phyloP scores from a whole-genome alignment of 2,113 vertebrate genomes.

The Collichthys lucidus region DNA sequence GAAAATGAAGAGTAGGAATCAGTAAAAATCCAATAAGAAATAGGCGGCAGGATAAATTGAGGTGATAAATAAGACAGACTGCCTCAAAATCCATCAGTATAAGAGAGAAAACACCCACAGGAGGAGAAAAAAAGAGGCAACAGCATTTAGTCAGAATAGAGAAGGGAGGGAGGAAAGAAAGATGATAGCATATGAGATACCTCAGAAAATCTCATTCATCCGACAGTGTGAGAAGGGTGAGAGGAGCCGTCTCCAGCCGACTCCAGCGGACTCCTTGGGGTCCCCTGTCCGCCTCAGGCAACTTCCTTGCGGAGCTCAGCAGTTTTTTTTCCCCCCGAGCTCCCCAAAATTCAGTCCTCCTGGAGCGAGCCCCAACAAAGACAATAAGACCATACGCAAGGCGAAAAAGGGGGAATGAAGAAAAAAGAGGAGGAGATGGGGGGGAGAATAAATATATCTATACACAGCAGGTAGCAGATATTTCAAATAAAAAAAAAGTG shows the following conservation, averaged over 20 bases:
- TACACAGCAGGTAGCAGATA: background rate
- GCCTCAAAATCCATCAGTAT: constrained; percentile 16
- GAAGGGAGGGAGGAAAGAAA: background rate
- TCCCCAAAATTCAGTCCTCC: constrained; percentile 33
- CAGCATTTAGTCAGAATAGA: constrained; percentile 6
- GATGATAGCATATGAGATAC: constrained; percentile 35
- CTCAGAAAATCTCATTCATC: constrained; percentile 51
- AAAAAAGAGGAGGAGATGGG: too few relatives aligned
- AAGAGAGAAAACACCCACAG: constrained; percentile 32
- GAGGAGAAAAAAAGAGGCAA: background rate
- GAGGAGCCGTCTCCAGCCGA: constrained; percentile 46
- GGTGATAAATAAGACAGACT: constrained; percentile 5
- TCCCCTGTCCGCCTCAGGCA: constrained; percentile 71
- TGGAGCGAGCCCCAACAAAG: constrained; percentile 14
- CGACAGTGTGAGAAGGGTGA: constrained; percentile 25
- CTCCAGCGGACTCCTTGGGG: constrained; percentile 45
- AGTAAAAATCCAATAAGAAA: constrained; percentile 1
- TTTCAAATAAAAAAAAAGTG: constrained; percentile 39
- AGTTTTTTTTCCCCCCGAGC: constrained; percentile 61
- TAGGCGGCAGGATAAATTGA: background rate
- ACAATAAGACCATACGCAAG: constrained; percentile 29
- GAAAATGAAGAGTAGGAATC: background rate
- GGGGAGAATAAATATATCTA: too few relatives aligned
- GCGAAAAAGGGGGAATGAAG: background rate
- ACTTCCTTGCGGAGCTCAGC: constrained; percentile 83